Percentiles rank a stretch among this genome's conserved stretches.
Conservation (phyloP, 1,140 invertebrate species). For the Stenopsyche tienmushanensis region DNA sequence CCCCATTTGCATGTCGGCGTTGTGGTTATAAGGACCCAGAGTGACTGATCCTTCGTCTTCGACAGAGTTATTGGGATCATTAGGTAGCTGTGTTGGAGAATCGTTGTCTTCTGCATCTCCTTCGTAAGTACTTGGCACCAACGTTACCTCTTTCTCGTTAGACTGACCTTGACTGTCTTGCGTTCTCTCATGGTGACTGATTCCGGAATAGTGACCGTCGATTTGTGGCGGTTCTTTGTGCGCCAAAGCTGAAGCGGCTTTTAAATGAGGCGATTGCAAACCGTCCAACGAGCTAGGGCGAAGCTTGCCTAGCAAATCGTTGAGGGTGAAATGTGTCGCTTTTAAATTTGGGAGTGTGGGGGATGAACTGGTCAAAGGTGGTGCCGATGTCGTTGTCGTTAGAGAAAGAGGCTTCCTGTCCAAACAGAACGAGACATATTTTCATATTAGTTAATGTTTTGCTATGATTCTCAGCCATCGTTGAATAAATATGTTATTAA, state of each 20-base stretch:
- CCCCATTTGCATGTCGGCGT: slow-evolving; percentile 55
- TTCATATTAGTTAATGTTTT: no score
- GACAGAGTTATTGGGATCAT: slow-evolving; percentile 43
- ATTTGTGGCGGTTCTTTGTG: slow-evolving; percentile 52
- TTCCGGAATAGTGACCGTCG: slow-evolving; percentile 54
- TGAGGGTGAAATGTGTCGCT: slow-evolving; percentile 54
- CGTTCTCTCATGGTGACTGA: slow-evolving; percentile 48
- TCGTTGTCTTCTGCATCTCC: slow-evolving; percentile 50
- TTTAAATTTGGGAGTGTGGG: slow-evolving; percentile 53
- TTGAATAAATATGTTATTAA: neutral
- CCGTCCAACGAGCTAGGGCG: slow-evolving; percentile 55
- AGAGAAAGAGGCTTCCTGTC: slow-evolving; percentile 55
- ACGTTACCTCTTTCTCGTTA: slow-evolving; percentile 34
- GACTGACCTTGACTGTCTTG: slow-evolving; percentile 49
- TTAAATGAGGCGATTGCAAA: slow-evolving; percentile 54
- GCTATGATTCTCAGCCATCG: slow-evolving; percentile 33
- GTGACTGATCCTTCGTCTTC: slow-evolving; percentile 49
- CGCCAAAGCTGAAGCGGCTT: slow-evolving; percentile 45
- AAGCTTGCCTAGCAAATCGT: slow-evolving; percentile 55
- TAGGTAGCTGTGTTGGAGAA: slow-evolving; percentile 38
- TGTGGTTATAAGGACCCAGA: slow-evolving; percentile 56
- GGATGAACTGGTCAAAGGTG: slow-evolving; percentile 54
- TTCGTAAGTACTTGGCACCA: slow-evolving; percentile 45
- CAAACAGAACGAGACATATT: no score
- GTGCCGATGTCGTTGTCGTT: slow-evolving; percentile 57